Conservation (phyloP, 2,888 invertebrate species). For the Brenthis hecate region DNA sequence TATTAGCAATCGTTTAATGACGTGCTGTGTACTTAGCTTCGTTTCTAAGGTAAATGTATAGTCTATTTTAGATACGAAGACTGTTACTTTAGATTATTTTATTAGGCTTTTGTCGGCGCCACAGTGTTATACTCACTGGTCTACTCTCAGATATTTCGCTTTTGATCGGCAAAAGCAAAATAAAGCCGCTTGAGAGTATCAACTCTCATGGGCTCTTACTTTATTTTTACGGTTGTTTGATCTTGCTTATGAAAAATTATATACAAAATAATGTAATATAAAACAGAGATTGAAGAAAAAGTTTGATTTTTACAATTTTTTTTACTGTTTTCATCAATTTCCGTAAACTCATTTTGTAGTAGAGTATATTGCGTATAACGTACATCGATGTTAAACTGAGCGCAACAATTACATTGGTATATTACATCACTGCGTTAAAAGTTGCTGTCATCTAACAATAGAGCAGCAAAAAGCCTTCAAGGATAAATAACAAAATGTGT, state of each 20-base stretch:
- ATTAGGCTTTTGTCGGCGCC: conserved; percentile 15
- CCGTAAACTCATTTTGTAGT: too few species aligned
- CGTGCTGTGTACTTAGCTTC: conserved; percentile 26
- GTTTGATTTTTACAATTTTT: too few species aligned
- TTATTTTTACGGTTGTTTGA: too few species aligned
- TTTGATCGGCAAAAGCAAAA: too few species aligned
- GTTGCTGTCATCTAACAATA: conserved; percentile 53
- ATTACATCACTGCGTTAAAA: conserved; percentile 34
- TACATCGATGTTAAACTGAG: conserved; percentile 8
- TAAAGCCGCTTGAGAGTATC: too few species aligned
- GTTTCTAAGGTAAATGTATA: conserved; percentile 29
- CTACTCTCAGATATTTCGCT: neutral
- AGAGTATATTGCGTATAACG: too few species aligned
- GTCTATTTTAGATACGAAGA: conserved; percentile 24
- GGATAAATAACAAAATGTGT: conserved; percentile 65
- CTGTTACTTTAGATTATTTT: conserved; percentile 30
- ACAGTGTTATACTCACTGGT: neutral
- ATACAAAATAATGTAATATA: too few species aligned
- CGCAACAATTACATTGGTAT: conserved; percentile 24
- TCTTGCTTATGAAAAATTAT: too few species aligned
- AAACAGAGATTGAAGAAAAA: too few species aligned
- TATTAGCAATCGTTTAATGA: conserved; percentile 40
- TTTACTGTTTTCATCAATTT: too few species aligned
- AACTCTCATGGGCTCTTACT: too few species aligned
- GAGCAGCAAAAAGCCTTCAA: conserved; percentile 59